Base-by-base conservation (phyloP, 2,888 invertebrate genomes). In the Camponotus fellah region DNA sequence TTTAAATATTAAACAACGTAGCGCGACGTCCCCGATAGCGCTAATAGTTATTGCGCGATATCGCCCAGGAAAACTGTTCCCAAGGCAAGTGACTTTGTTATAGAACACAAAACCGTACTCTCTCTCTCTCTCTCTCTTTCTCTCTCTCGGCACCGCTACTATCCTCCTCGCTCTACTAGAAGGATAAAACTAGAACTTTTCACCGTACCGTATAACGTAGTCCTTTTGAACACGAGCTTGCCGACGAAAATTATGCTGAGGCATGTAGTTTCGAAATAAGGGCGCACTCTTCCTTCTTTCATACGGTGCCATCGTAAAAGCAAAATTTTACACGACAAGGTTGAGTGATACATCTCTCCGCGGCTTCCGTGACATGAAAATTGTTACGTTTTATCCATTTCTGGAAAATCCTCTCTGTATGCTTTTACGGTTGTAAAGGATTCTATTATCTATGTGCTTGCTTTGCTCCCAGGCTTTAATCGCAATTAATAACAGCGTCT, bases 1-100 rank as follows among this genome's bases (percentile, higher is more conserved):
- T 81, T 86, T 86, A 88, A 88, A 90, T 89, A 89, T 89, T 86
- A 86, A 88, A 85, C 82, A 85, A 84, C 82, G 65, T 79, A 60
- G 69, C 21, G 40, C 46, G 75, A 58, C 58, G 34, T 79, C 62
- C 66, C 49, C 74, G 81, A 84, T 88, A 90, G 81, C 77, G 84
- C 43, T 84, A 77, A 90, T 83, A 84, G 86, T 66, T 53, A 74
- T 68, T 82, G 64, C 80, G 68, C 62, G 62, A 26, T 9, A 56
- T 32, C 43, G 65, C 10, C 21, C 21, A 40, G 58, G 74, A 74
- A 84, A 84, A 72, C 65, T 72, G 53, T 74, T 34, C 49, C 66
- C 56, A 46, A 82, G 49, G 60, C 68, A 66, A 60, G 66, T 60
- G 60, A 46, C 58, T 79, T 72, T 60, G 79, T 79, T 74, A 60